Evolutionary conservation across 2,888 invertebrate species (phyloP), one percentile per base, ranked within the genome.

Genomic region (Lumbricus terrestris): DNA sequence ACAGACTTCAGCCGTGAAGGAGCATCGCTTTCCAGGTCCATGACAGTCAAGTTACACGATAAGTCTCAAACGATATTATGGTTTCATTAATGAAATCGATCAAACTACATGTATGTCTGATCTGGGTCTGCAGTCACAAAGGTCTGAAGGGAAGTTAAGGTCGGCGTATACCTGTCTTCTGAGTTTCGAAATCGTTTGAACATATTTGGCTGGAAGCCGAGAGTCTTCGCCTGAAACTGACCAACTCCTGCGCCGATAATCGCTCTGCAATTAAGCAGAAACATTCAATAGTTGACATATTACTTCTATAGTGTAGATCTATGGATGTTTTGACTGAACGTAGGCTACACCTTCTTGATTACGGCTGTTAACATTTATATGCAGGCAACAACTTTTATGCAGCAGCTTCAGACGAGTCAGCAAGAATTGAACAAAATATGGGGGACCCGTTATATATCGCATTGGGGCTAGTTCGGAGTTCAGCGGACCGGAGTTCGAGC

Each of bases 131-230:
- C n/a, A n/a, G 85, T 35, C 35, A 37, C 18, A 37, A 23, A 40
- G 15, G 15, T 40, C 40, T 40, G 15, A 15, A 40, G 40, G 40
- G 40, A 40, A 40, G 40, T 11, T 40, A 40, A 40, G 40, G 23
- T 33, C 8, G 35, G 37, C n/a, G 4, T 23, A n/a, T 89, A 93
- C 93, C 92, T 91, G 90, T 93, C 93, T 90, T 92, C 92, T 23
- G 93, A 91, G 82, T 92, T 93, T n/a, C 93, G 85, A 90, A 93
- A 93, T 90, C 92, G 85, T 13, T 91, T 88, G 91, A 93, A 93
- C n/a, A 90, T 82, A 33, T 91, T 91, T 13, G 93, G 92, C 23
- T 85, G 54, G 82, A 92, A 90, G 23, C 90, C 89, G 40, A 93
- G 90, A 13, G 92, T 89, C 82, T 92, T 91, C n/a, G 93, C 92